Conservation (phyloP, 1,140 invertebrate species). For the Pogonomyrmex californicus region DNA sequence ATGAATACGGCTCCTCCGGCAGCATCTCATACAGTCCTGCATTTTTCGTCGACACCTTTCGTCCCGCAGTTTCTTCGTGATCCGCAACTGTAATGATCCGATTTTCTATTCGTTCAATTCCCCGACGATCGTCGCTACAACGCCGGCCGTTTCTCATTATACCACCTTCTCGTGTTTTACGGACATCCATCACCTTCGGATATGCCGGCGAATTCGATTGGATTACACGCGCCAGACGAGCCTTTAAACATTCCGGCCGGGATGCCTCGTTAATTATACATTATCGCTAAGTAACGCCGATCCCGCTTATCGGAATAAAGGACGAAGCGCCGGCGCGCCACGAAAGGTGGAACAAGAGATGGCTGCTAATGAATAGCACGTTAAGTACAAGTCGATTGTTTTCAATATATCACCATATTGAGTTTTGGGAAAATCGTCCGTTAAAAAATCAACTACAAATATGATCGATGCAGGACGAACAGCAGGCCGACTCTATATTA, state of each 20-base stretch:
- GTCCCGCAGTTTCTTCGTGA: background rate
- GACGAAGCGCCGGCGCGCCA: conserved; percentile 17
- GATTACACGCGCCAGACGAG: conserved; percentile 51
- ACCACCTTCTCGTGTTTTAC: conserved; percentile 45
- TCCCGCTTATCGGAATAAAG: conserved; percentile 56
- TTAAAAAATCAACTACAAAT: conserved; percentile 45
- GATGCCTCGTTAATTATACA: conserved; percentile 60
- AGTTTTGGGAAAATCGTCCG: conserved; percentile 28
- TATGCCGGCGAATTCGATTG: conserved; percentile 51
- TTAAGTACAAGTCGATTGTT: conserved; percentile 58
- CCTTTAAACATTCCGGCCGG: conserved; percentile 51
- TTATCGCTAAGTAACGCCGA: conserved; percentile 59
- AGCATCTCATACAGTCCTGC: background rate
- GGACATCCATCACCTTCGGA: conserved; percentile 37
- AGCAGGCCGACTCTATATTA: conserved; percentile 35
- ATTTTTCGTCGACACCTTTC: conserved; percentile 25
- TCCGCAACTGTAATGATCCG: conserved; percentile 16
- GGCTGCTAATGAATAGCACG: conserved; percentile 40
- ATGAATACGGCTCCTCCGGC: conserved; percentile 19
- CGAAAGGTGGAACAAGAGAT: conserved; percentile 36
- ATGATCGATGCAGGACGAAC: background rate
- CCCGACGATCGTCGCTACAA: background rate
- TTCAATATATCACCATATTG: conserved; percentile 46
- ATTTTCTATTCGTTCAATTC: conserved; percentile 32
- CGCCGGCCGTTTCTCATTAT: background rate